Evolutionary conservation across 2,797 vertebrate genomes (phyloP), one percentile per base, ranked within the genome.

Genomic region (Danionella dracula): DNA sequence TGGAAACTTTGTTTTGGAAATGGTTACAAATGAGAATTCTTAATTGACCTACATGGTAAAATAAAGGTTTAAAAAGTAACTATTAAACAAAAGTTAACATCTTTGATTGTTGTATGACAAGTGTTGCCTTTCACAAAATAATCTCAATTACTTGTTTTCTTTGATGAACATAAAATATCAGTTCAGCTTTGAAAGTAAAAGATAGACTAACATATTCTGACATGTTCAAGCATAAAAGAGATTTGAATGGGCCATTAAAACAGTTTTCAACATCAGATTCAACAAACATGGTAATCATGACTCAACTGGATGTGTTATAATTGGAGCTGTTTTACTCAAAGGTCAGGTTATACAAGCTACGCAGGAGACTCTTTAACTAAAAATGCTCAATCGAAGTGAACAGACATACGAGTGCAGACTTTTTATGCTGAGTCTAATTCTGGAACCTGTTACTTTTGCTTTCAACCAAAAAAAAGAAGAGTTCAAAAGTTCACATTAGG

Each of bases 401-500:
- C 29, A 31, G 29, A 9, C 19, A 31, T 5, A 31, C 5, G 12
- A 64, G 35, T 65, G 16, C 0, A 4, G 53, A 65, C 23, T 29
- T 10, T 29, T 62, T 49, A 29, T 4, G 20, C 37, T 29, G 21
- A 13, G 35, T 6, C 5, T 37, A n/a, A 38, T 12, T 12, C 12
- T 4, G 38, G 29, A 64, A 45, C 19, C 32, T 32, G 27, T 35
- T 23, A 7, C 8, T 29, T 55, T 44, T 54, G 16, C 13, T 45
- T 45, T 54, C 1, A 27, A 45, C 29, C 44, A 44, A 44, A 10
- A 19, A 27, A 1, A 31, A 31, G 16, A 31, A 17, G 16, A 45
- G 61, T 42, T 54, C 29, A 65, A 45, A 15, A 19, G 50, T 64
- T 57, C 59, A 46, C 13, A 50, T 10, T 20, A 32, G 41, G 68